Evolutionary conservation across 2,113 vertebrate genomes (phyloP).

Genomic region (Limnothrissa miodon): DNA sequence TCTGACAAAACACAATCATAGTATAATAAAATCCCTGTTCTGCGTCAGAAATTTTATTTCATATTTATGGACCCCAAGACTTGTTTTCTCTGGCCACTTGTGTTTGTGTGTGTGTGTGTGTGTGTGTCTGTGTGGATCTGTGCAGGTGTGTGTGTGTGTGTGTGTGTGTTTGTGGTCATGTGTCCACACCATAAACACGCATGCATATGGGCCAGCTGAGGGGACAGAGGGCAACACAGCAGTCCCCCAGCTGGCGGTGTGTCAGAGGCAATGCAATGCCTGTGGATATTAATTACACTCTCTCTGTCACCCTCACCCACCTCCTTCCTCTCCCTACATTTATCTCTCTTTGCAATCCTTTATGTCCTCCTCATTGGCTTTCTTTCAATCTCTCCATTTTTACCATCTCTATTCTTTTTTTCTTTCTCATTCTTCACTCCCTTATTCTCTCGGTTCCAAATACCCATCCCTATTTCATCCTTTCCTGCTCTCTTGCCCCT

Average conservation of each 20-base stretch:
- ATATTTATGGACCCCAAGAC: not conserved
- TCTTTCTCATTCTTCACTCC: not conserved
- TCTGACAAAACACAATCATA: no score
- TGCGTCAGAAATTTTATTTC: no score
- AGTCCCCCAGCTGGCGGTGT: not conserved
- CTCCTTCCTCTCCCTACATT: no score
- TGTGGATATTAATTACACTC: slow-evolving; percentile 4
- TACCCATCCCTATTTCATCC: not conserved
- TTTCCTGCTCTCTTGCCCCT: not conserved
- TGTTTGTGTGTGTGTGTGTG: not conserved
- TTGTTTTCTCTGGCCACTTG: not conserved
- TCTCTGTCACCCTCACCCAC: not conserved
- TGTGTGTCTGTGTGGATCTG: not conserved
- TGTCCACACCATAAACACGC: not conserved
- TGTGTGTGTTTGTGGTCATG: not conserved
- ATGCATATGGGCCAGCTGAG: not conserved
- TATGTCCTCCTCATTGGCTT: no score
- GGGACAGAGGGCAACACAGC: not conserved
- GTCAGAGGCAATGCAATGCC: not conserved
- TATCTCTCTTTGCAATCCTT: no score
- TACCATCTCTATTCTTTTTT: not conserved
- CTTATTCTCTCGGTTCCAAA: not conserved
- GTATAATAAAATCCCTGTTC: no score
- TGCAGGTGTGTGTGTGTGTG: not conserved
- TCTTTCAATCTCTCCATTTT: not conserved